These are phyloP conservation scores for Rotaria sp. DNA, from an alignment of 2,888 invertebrate genomes.

Conservation along the genomic window DNA sequence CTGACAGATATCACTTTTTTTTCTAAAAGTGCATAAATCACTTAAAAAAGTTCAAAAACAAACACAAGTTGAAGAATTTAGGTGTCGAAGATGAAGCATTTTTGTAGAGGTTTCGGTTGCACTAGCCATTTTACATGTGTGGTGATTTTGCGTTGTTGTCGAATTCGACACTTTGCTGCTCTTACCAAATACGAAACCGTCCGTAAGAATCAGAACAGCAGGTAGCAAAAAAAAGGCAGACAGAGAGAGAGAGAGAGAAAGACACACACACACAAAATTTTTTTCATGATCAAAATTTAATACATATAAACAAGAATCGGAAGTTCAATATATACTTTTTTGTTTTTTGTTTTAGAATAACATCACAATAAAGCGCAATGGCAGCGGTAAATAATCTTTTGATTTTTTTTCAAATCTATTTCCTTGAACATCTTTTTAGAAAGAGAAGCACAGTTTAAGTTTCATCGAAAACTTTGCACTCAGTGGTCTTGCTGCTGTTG, in stretches of 20 bases:
- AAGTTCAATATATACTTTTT: not conserved
- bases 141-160: not conserved
- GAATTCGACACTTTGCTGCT: not conserved
- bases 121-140: not conserved
- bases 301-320: not conserved
- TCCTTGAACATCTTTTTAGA: not conserved
- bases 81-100: not conserved
- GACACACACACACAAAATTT: not conserved
- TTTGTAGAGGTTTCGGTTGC: not conserved
- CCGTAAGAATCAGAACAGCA: not conserved
- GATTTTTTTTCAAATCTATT: no score
- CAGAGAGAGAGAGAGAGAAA: not conserved
- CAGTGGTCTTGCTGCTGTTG: constrained; percentile 54
- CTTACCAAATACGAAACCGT: not conserved
- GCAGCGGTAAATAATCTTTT: not conserved
- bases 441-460: constrained; percentile 34
- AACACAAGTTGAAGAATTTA: not conserved
- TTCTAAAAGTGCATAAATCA: not conserved
- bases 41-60: not conserved
- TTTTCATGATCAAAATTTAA: not conserved
- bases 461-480: constrained; percentile 55
- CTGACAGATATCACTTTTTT: not conserved
- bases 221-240: not conserved
- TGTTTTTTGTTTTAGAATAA: not conserved
- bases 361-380: not conserved